These are phyloP conservation scores for Fukomys damarensis DNA, from an alignment of 2,113 vertebrate species.

Conservation along the genomic window DNA sequence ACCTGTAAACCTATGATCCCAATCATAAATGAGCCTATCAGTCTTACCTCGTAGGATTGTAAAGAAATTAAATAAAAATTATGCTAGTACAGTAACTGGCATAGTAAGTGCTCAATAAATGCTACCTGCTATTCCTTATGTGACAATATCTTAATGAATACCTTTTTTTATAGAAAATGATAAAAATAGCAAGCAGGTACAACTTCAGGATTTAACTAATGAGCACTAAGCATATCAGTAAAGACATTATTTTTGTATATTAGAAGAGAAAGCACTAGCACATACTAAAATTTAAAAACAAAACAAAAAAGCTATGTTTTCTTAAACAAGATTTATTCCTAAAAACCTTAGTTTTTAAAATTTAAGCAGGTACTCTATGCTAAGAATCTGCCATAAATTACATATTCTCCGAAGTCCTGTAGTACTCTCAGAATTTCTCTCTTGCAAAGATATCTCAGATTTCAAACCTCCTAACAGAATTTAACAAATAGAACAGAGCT, in stretches of 20 bases:
- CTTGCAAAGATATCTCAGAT: background rate
- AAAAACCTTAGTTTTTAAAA: constrained; percentile 30
- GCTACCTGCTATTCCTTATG: constrained; percentile 20
- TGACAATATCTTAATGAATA: constrained; percentile 49
- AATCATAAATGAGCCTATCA: background rate
- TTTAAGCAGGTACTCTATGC: constrained; percentile 32
- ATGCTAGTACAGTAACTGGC: background rate
- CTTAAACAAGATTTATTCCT: constrained; percentile 18
- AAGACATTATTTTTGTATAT: constrained; percentile 16
- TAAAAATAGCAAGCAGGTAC: constrained; percentile 10
- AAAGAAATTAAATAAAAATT: constrained; percentile 25
- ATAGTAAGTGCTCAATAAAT: constrained; percentile 17
- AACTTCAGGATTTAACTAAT: constrained; percentile 1
- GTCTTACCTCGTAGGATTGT: background rate
- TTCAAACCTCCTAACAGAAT: background rate
- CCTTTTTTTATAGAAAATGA: background rate
- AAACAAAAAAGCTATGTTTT: background rate
- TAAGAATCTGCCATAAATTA: constrained; percentile 51
- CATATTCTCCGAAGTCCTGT: background rate
- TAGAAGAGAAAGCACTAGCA: constrained; percentile 1
- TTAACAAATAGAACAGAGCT: background rate
- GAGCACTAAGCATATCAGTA: background rate
- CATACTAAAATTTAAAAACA: constrained; percentile 4
- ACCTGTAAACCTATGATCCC: background rate
- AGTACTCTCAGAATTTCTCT: constrained; percentile 33